Base-by-base conservation (phyloP, 2,888 invertebrate species). In the Drosophila peninsularis region DNA sequence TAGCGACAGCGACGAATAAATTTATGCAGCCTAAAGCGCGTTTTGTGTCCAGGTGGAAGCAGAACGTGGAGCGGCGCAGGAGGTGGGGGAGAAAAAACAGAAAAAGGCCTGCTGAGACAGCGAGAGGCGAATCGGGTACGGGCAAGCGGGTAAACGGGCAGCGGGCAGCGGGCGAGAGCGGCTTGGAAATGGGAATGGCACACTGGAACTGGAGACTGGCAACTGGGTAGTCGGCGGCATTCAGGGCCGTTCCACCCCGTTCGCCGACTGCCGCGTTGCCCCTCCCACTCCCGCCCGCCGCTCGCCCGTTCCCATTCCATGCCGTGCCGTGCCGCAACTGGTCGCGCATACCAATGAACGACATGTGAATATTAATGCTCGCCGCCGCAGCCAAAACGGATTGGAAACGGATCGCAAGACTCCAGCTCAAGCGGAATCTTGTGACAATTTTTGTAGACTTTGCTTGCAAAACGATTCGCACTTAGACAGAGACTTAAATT, bases 331-430 rank as follows among this genome's bases (percentile, higher is more conserved):
- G 11, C 36, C 57, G 21, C 50, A 72, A 75, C 78, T 68, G 73
- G 68, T 75, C 71, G 71, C 78, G 71, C 73, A 79, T 79, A 72
- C 63, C 85, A 78, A 72, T 71, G 72, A 82, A 89, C 90, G 85
- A 87, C 89, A 88, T 87, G 86, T 89, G 90, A 90, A 90, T 90
- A 90, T 90, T 90, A 90, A 90, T 90, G 90, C 80, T 78, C 77
- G 81, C 67, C 73, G 78, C 81, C 80, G 65, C 69, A 72, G 63
- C 47, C 82, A 67, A 71, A 54, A 70, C 62, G 75, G 58, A 69
- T 73, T 73, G 73, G 27, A 66, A 73, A 70, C 67, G 60, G 57
- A 64, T 78, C 73, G 75, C 61, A 54, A 61, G 56, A 41, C 69
- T 32, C 37, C 7, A 30, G 7, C 30, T n/a, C n/a, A n/a, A n/a